Evolutionary conservation across 2,888 invertebrate genomes (phyloP).

Genomic region (Acrobasis suavella): DNA sequence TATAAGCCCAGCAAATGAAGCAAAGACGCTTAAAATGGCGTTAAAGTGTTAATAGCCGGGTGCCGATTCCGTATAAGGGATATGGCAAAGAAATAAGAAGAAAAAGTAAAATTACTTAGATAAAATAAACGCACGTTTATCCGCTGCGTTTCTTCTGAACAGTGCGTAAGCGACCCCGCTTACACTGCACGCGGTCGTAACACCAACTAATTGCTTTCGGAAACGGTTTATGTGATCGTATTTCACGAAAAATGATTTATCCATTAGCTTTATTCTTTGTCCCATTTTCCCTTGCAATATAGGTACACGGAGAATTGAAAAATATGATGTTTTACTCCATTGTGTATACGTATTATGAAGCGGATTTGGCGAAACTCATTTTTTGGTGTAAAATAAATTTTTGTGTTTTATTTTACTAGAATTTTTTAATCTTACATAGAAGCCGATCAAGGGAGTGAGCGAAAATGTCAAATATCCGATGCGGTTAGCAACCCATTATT

Average conservation of each 20-base stretch:
- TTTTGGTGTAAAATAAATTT: neutral
- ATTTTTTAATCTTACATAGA: no score
- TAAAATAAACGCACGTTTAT: no score
- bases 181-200: conserved; percentile 66
- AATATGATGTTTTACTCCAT: conserved; percentile 22
- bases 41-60: no score
- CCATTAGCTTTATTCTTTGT: conserved; percentile 58
- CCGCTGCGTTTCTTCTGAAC: conserved; percentile 9
- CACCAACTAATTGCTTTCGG: conserved; percentile 80
- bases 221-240: conserved; percentile 80
- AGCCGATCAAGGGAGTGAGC: no score
- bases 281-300: conserved; percentile 54
- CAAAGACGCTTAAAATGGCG: no score
- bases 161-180: conserved; percentile 53
- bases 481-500: no score
- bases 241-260: conserved; percentile 80
- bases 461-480: no score
- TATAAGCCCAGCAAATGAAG: no score
- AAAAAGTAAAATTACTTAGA: no score
- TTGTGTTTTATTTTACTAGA: no score
- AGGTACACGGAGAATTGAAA: conserved; percentile 26
- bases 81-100: no score
- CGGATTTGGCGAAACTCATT: neutral
- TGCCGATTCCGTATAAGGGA: no score
- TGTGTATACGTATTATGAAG: conserved; percentile 1